These are phyloP conservation scores for Actinopyga echinites DNA, from an alignment of 53 echinoderm and acorn worm species.

Conservation along the genomic window DNA sequence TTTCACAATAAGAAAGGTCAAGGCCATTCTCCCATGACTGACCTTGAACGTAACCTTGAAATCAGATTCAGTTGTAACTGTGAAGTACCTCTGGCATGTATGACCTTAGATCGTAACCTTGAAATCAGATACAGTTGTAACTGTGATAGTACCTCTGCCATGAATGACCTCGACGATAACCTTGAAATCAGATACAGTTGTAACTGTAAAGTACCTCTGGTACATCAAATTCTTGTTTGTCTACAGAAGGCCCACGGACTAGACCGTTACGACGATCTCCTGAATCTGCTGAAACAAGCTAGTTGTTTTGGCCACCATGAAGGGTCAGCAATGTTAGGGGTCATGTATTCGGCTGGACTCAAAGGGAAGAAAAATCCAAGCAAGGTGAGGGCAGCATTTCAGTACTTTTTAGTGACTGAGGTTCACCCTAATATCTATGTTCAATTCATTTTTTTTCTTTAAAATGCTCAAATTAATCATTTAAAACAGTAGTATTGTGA, in stretches of 20 bases:
- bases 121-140: background rate
- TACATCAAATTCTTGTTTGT: background rate
- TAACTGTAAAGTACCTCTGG: background rate
- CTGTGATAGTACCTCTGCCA: background rate
- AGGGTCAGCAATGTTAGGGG: constrained; percentile 75
- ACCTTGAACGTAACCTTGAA: too few relatives aligned
- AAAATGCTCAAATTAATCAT: too few relatives aligned
- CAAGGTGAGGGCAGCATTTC: constrained; percentile 46
- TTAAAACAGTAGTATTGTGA: too few relatives aligned
- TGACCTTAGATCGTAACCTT: too few relatives aligned
- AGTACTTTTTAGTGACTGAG: too few relatives aligned
- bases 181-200: background rate
- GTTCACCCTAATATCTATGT: too few relatives aligned
- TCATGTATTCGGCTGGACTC: constrained; percentile 69
- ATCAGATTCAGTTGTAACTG: background rate
- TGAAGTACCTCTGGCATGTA: background rate
- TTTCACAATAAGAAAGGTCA: too few relatives aligned
- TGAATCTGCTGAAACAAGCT: constrained; percentile 66
- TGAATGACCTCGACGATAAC: too few relatives aligned
- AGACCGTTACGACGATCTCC: constrained; percentile 26
- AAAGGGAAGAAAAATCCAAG: constrained; percentile 44
- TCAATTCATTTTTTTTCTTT: too few relatives aligned
- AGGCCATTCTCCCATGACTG: too few relatives aligned
- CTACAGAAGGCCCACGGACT: constrained; percentile 51
- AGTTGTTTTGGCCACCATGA: constrained; percentile 82